Conservation (phyloP, 2,113 vertebrate genomes). For the Cichladusa arquata region DNA sequence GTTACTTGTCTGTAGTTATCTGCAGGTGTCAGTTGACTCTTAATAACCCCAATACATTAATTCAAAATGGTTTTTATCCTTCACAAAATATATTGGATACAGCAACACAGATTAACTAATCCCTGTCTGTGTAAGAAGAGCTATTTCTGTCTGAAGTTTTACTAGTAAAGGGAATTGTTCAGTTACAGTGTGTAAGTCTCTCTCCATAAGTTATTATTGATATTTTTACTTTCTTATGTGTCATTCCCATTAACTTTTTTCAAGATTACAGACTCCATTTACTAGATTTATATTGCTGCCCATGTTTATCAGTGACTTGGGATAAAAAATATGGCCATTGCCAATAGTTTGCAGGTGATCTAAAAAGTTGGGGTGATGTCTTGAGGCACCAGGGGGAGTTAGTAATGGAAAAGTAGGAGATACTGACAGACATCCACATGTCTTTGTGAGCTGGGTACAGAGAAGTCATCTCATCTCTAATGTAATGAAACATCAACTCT, state of each 20-base stretch:
- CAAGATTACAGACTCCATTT: not conserved
- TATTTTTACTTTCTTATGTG: not conserved
- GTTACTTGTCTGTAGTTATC: not conserved
- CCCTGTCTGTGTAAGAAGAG: not conserved
- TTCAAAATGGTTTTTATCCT: conserved; percentile 20
- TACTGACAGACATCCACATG: not conserved
- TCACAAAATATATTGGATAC: not conserved
- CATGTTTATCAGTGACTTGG: not conserved
- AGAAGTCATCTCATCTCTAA: not conserved
- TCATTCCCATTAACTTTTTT: not conserved
- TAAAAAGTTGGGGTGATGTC: not conserved
- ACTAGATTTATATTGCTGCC: not conserved
- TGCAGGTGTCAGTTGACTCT: conserved; percentile 3
- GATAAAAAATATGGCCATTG: not conserved
- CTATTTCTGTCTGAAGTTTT: not conserved
- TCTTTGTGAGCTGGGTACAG: not conserved
- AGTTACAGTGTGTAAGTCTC: not conserved
- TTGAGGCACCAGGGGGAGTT: not conserved
- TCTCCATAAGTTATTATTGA: not conserved
- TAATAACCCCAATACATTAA: not conserved
- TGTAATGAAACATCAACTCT: not conserved
- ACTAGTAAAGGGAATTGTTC: not conserved
- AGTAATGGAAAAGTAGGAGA: not conserved
- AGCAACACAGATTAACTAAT: conserved; percentile 2
- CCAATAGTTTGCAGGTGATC: not conserved